phyloP scores from a whole-genome alignment of 2,888 invertebrate genomes.

The Lasius platythorax region DNA sequence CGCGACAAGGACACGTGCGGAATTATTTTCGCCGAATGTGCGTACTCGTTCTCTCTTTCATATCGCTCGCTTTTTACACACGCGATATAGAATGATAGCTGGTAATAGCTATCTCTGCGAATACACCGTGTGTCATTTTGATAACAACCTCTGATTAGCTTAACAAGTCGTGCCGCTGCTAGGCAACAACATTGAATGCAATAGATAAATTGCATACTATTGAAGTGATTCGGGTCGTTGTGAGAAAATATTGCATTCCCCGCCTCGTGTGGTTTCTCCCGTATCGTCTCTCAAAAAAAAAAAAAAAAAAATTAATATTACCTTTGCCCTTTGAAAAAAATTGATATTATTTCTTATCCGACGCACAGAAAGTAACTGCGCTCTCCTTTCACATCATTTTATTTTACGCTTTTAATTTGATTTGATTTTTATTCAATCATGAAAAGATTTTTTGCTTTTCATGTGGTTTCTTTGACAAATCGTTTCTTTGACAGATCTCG shows the following conservation, averaged over 20 bases:
- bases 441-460: neutral
- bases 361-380: neutral
- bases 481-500: neutral
- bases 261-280: neutral
- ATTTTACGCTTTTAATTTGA: constrained; percentile 29
- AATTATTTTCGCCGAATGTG: constrained; percentile 21
- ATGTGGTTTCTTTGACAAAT: neutral
- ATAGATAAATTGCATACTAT: constrained; percentile 56
- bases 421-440: neutral
- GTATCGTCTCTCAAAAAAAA: neutral
- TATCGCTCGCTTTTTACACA: constrained; percentile 13
- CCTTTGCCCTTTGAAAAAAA: neutral
- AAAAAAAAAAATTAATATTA: neutral
- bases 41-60: neutral
- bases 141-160: constrained; percentile 51
- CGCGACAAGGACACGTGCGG: neutral
- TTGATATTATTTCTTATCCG: neutral
- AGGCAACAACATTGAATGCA: constrained; percentile 30
- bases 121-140: constrained; percentile 35
- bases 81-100: constrained; percentile 4
- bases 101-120: constrained; percentile 33
- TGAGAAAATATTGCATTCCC: constrained; percentile 25
- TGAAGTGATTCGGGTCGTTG: constrained; percentile 45
- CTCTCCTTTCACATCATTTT: neutral
- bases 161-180: constrained; percentile 48